Base-by-base conservation (phyloP, 2,113 vertebrate genomes). In the Garra rufa region DNA sequence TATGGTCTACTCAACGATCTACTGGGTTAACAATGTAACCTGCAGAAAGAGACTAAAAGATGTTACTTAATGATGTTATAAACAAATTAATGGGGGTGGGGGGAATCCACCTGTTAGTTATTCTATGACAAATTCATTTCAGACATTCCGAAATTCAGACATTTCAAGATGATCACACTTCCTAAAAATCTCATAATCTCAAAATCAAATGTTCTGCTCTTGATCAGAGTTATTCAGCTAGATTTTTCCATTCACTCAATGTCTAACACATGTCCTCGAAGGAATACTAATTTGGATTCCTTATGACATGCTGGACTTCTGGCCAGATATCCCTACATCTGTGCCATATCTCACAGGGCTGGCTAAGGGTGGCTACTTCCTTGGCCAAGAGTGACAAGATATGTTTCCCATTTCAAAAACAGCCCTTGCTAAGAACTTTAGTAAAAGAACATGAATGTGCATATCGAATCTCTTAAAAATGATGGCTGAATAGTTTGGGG, bases 191-290 rank as follows among this genome's bases (percentile, higher is more conserved):
- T n/a, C 50, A 24, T 19, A 43, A 43, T 30, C 19, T 41, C 26
- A 59, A 61, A 6, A 52, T 26, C 0, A n/a, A 43, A 10, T 21
- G 9, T 76, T 70, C 83, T 78, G 74, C 15, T 13, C 19, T 71
- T 71, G 46, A 30, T 75, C 65, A 65, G 21, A 24, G 19, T 46
- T 73, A 43, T 73, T 71, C 19, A 34, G 26, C 19, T 69, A 24
- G 17, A 73, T 82, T 81, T 57, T 46, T 73, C 84, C 79, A 71
- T 81, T 61, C 65, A 34, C 10, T 67, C 9, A 46, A 85, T 75
- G 70, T 71, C 57, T 50, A 85, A 77, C 85, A 88, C 55, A 84
- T 88, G 83, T 86, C 65, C 75, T 79, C 43, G 28, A 59, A 6
- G 13, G 14, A 28, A 50, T 28, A 30, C n/a, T 76, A 83, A 86